These are phyloP conservation scores for Pimephales promelas DNA, from an alignment of 2,113 vertebrate species.

Conservation along the genomic window DNA sequence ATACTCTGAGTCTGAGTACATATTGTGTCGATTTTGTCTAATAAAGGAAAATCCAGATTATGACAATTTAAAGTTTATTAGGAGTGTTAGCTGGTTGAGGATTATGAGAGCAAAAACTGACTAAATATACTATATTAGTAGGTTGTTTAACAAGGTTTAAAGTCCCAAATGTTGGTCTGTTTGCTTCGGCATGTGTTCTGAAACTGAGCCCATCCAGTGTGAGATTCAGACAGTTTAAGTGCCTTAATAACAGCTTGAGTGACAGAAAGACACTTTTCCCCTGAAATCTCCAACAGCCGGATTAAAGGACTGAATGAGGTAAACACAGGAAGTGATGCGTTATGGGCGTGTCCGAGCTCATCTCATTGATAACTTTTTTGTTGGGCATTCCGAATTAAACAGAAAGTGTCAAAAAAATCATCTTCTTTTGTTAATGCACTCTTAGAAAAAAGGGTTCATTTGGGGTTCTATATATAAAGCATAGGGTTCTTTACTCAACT, in stretches of 20 bases:
- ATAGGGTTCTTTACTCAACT: too few species aligned
- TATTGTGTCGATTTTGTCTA: neutral
- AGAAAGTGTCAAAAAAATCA: neutral
- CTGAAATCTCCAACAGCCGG: constrained; percentile 21
- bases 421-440: neutral
- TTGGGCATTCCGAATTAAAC: neutral
- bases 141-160: constrained; percentile 12
- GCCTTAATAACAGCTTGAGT: neutral
- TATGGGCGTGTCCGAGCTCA: neutral
- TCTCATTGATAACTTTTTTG: neutral
- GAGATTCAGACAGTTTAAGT: constrained; percentile 27
- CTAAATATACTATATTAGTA: constrained; percentile 6
- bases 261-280: constrained; percentile 27
- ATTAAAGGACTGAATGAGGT: constrained; percentile 18
- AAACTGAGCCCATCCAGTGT: neutral
- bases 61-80: neutral
- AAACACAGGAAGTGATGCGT: constrained; percentile 22
- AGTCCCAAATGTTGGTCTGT: neutral
- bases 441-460: too few species aligned
- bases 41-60: neutral
- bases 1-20: neutral
- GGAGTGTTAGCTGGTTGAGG: neutral
- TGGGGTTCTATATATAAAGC: too few species aligned
- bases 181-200: too few species aligned
- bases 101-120: neutral